These are phyloP conservation scores for Grantiella picta DNA, from an alignment of 2,113 vertebrate species.

Conservation along the genomic window DNA sequence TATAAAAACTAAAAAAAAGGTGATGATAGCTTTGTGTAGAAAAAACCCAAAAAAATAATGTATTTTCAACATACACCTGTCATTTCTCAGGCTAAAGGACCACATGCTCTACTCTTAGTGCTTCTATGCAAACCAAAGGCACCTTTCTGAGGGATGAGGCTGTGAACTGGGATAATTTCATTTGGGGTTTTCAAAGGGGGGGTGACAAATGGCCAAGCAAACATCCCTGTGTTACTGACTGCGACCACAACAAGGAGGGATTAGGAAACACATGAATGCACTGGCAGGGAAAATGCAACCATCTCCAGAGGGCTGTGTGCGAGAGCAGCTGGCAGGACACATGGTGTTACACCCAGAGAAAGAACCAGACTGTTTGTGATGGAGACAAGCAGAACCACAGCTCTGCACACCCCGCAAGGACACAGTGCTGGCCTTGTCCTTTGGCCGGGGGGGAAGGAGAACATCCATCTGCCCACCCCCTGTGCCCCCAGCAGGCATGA, in stretches of 20 bases:
- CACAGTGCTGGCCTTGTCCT: background rate
- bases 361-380: background rate
- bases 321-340: background rate
- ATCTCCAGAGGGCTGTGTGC: background rate
- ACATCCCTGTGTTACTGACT: background rate
- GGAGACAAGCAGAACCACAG: background rate
- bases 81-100: background rate
- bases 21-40: background rate
- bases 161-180: background rate
- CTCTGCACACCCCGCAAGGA: background rate
- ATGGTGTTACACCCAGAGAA: rapidly evolving
- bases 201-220: background rate
- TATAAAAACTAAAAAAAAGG: background rate
- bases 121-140: slow-evolving; percentile 7
- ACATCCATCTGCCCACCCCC: background rate
- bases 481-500: background rate
- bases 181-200: background rate
- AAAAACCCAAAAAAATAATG: background rate
- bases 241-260: background rate
- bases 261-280: background rate
- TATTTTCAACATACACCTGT: background rate
- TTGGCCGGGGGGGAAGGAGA: background rate
- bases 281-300: background rate
- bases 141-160: background rate
- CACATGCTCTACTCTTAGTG: background rate